phyloP scores from a whole-genome alignment of 1,140 invertebrate species.

The Leucophenga varia region DNA sequence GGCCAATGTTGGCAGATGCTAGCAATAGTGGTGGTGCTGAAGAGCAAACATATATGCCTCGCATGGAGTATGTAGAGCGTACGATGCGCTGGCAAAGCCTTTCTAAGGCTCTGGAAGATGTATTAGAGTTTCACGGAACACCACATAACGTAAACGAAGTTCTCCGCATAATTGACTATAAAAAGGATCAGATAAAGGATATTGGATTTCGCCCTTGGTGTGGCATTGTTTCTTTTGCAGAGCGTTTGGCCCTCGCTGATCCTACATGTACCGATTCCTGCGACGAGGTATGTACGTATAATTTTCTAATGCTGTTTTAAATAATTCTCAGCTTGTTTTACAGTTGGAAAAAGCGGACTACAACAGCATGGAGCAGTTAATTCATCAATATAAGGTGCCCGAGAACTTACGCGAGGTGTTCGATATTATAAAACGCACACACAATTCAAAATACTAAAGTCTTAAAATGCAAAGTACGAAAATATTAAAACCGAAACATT shows the following conservation, averaged over 20 bases:
- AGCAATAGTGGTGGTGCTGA: slow-evolving; percentile 23
- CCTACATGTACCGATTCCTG: slow-evolving; percentile 43
- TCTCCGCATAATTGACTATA: slow-evolving; percentile 28
- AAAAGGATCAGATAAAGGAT: slow-evolving; percentile 9
- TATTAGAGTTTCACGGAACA: slow-evolving; percentile 50
- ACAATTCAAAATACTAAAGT: slow-evolving; percentile 33
- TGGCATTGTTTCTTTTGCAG: slow-evolving; percentile 62
- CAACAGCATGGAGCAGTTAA: slow-evolving; percentile 44
- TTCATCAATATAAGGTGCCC: slow-evolving; percentile 28
- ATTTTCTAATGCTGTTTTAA: not conserved
- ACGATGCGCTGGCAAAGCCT: slow-evolving; percentile 35
- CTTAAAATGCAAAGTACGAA: too few species aligned
- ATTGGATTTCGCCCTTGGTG: slow-evolving; percentile 62
- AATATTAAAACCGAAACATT: too few species aligned
- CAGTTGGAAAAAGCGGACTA: slow-evolving; percentile 49
- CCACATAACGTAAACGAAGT: slow-evolving; percentile 37
- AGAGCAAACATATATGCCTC: slow-evolving; percentile 11
- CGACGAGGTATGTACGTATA: slow-evolving; percentile 31
- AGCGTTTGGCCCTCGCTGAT: slow-evolving; percentile 57
- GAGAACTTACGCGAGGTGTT: slow-evolving; percentile 34
- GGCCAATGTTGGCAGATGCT: not conserved
- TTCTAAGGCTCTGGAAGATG: slow-evolving; percentile 43
- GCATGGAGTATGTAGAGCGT: slow-evolving; percentile 35
- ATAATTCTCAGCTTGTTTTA: slow-evolving; percentile 13
- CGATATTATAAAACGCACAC: slow-evolving; percentile 36